Conservation (phyloP, 2,113 vertebrate species). For the Apodemus sylvaticus region DNA sequence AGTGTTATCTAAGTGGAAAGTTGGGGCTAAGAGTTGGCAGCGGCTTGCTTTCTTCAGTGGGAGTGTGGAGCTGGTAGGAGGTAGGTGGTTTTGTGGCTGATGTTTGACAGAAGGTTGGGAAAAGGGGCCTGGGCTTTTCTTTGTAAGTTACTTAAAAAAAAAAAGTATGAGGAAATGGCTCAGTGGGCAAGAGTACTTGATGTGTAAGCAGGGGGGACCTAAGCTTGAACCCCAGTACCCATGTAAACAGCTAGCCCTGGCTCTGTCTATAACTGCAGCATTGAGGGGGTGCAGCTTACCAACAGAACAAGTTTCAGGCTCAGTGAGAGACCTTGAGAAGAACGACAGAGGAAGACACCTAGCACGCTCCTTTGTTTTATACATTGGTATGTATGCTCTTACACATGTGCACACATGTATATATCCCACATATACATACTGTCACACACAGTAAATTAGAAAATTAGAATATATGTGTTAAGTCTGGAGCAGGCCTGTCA, state of each 20-base stretch:
- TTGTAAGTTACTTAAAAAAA: background rate
- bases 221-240: background rate
- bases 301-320: background rate
- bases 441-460: background rate
- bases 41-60: background rate
- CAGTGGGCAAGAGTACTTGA: background rate
- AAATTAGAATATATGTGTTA: background rate
- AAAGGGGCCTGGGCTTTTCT: background rate
- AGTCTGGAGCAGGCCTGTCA: background rate
- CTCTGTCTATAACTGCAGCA: background rate
- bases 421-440: background rate
- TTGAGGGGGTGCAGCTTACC: background rate
- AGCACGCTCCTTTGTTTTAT: background rate
- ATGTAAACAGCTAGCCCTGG: background rate
- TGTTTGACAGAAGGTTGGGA: conserved; percentile 16
- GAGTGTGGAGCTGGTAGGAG: background rate
- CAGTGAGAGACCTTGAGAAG: background rate
- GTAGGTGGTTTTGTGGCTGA: background rate
- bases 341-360: background rate
- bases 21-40: background rate
- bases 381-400: background rate
- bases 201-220: background rate
- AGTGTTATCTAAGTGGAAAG: background rate
- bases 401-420: background rate
- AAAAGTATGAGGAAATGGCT: background rate